phyloP scores from a whole-genome alignment of 1,140 invertebrate species.

The Drosophila lacertosa region DNA sequence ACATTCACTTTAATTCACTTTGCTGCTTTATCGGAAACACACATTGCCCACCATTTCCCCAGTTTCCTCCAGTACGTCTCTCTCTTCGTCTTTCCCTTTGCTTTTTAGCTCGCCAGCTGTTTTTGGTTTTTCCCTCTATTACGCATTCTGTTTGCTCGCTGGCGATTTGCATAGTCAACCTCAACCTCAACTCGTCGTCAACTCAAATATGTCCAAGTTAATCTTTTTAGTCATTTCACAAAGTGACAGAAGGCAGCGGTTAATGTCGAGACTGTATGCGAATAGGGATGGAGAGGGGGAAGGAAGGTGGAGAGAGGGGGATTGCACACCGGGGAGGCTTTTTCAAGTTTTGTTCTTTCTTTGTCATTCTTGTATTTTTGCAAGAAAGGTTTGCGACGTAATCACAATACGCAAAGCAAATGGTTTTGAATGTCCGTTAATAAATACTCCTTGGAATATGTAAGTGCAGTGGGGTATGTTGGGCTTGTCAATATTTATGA shows the following conservation, averaged over 20 bases:
- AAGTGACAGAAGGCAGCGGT: neutral
- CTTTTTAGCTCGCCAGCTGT: slow-evolving; percentile 10
- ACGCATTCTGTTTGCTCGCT: neutral
- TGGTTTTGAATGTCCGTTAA: neutral
- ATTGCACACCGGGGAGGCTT: neutral
- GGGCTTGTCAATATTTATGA: too few relatives aligned
- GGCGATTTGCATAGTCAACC: slow-evolving; percentile 28
- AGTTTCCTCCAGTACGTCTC: neutral
- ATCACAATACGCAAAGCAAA: slow-evolving; percentile 10
- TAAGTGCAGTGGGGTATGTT: neutral
- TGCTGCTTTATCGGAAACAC: slow-evolving; percentile 26
- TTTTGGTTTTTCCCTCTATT: slow-evolving; percentile 17
- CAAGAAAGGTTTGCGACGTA: slow-evolving; percentile 12
- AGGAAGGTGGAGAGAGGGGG: neutral
- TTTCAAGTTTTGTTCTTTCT: neutral
- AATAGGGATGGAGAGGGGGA: neutral
- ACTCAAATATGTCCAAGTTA: slow-evolving; percentile 38
- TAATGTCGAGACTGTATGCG: neutral
- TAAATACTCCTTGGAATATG: neutral
- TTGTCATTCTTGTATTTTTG: slow-evolving; percentile 13
- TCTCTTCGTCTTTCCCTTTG: neutral
- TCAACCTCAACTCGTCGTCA: neutral
- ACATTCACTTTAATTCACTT: slow-evolving; percentile 18
- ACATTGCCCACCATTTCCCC: slow-evolving; percentile 9
- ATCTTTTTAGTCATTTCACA: slow-evolving; percentile 38